Base-by-base conservation (phyloP, 2,113 vertebrate species). In the Tauraco erythrolophus region DNA sequence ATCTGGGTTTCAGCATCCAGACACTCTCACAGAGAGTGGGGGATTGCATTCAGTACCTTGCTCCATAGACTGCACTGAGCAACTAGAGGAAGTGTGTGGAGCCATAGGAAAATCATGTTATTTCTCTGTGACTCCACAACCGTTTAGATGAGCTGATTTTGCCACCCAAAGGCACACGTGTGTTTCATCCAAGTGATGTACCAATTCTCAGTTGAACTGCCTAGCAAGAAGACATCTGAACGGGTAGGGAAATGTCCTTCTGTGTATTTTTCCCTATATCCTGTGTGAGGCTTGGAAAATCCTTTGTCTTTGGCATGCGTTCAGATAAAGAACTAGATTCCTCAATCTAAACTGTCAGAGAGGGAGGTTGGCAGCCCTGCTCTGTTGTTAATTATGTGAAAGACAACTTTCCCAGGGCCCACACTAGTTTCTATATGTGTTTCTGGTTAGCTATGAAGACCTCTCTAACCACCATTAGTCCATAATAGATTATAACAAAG, bases 1-100 rank as follows among this genome's bases (percentile, higher is more conserved):
- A 14, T 8, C 13, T 72, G 35, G 5, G 2, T 83, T 86, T 88
- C 58, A 62, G 14, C 11, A 72, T 43, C 15, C 39, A 89, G 43
- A 51, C 5, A 24, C 14, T 43, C 0, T 0, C 6, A 10, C 19
- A 19, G 17, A 50, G 6, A 31, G 3, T 9, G 0, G 1, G 1
- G 10, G 4, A 62, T 50, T 84, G 4, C 7, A 75, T 41, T 15
- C 60, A 43, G 43, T 31, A 41, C 10, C 28, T 75, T 64, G 41
- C 5, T 51, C 27, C 56, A 4, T 8, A 30, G 35, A 14, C 30
- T 60, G 6, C 8, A 23, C 18, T 24, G 30, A 33, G 10, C 41
- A 41, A 35, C 19, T 18, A 19, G 11, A 35, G 7, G 19, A 90
- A 39, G 6, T 28, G 21, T 85, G 21, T 78, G 43, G 25, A 70